Evolutionary conservation across 2,113 vertebrate genomes (phyloP).

Genomic region (Grantiella picta): DNA sequence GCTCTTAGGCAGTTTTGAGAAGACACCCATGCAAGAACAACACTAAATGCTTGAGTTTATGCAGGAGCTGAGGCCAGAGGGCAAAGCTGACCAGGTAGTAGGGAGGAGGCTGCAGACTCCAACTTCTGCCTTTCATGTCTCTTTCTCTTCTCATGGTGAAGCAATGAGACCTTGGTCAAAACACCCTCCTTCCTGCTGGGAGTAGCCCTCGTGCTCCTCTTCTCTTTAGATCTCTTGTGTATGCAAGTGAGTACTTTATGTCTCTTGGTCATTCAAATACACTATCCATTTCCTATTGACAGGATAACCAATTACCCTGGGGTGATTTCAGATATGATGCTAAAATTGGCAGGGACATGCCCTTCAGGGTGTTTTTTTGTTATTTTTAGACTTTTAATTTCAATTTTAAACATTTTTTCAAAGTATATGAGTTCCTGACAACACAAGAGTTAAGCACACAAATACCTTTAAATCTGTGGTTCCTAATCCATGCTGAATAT

Average conservation of each 20-base stretch:
- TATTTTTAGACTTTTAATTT: neutral
- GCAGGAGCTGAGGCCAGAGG: neutral
- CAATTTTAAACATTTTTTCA: neutral
- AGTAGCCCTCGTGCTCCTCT: fast-evolving
- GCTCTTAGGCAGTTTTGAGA: neutral
- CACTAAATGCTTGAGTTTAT: neutral
- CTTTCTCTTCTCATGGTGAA: neutral
- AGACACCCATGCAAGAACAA: neutral
- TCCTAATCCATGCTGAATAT: neutral
- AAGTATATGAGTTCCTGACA: neutral
- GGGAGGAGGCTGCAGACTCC: neutral
- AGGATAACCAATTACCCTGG: neutral
- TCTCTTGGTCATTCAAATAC: neutral
- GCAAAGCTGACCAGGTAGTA: neutral
- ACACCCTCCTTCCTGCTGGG: neutral
- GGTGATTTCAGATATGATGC: neutral
- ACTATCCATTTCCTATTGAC: neutral
- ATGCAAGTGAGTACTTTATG: neutral
- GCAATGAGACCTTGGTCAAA: neutral
- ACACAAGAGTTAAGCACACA: neutral
- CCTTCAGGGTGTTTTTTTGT: neutral
- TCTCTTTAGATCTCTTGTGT: neutral
- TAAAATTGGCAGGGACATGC: neutral
- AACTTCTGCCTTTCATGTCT: neutral
- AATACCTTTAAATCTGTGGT: neutral